phyloP scores from a whole-genome alignment of 2,797 vertebrate species.

The Crossoptilon crossoptilon region DNA sequence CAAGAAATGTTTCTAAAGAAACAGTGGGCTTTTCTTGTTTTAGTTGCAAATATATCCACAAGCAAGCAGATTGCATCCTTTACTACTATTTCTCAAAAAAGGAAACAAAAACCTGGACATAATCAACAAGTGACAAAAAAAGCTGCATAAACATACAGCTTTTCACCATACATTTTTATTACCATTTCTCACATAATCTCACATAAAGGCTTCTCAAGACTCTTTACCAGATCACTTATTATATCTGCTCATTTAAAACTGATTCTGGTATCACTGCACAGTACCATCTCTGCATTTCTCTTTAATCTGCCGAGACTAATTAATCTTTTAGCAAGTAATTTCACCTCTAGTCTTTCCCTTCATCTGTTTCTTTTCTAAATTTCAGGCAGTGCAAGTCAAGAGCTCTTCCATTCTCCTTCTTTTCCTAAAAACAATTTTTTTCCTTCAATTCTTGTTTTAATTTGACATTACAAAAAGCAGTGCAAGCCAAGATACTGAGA shows the following conservation, averaged over 20 bases:
- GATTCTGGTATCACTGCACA: background rate
- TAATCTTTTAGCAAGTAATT: background rate
- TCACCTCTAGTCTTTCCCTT: background rate
- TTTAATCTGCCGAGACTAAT: background rate
- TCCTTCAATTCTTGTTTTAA: background rate
- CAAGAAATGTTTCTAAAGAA: background rate
- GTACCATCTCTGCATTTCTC: background rate
- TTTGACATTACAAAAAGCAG: background rate
- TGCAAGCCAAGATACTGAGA: background rate
- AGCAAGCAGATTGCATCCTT: background rate
- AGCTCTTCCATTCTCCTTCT: background rate
- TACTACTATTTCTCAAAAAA: background rate
- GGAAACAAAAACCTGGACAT: rapidly evolving
- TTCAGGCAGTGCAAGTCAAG: background rate
- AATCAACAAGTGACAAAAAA: background rate
- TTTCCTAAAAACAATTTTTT: background rate
- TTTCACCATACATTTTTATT: background rate
- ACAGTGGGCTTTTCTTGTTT: background rate
- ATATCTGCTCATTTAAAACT: background rate
- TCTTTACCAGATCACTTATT: background rate
- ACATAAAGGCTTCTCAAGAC: background rate
- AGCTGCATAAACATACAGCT: background rate
- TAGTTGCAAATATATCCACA: background rate
- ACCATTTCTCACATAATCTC: background rate
- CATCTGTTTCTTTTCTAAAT: background rate